Evolutionary conservation across 1,140 invertebrate genomes (phyloP), one percentile per base, ranked within the genome.

Genomic region (Micrasema minimum): DNA sequence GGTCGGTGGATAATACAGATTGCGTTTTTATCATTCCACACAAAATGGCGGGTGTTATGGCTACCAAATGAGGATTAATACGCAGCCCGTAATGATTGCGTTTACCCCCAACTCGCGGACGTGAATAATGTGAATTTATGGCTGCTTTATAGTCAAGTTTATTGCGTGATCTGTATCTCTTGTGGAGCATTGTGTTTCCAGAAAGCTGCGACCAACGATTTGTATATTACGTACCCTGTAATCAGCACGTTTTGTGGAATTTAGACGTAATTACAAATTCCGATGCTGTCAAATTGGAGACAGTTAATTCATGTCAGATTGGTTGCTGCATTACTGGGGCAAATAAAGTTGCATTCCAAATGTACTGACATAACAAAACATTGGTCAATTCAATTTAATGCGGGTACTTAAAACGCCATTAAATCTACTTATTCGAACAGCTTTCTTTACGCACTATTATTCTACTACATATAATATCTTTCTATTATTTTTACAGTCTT

Each of bases 41-140:
- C 41, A 41, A 12, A n/a, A 16, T n/a, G 20, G 12, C 45, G 45
- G 31, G 51, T 43, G 23, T 55, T 57, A 57, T 35, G 11, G 50
- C 53, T 26, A 38, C 51, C 43, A 57, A 68, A 68, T 68, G 66
- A 68, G 66, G 51, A 68, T 68, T 57, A 57, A 68, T 68, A 43
- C 35, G 6, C 38, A 3, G 1, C 53, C 18, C 10, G 53, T 57
- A 57, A 57, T 57, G 53, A 57, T 57, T 57, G 31, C 53, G 37
- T 57, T 57, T 57, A 37, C 53, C 53, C 53, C 53, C 53, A 57
- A 37, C 53, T 57, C 12, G 11, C 10, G 50, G 53, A 57, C 53
- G 35, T 57, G 53, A 57, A 57, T 57, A 57, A 57, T 57, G 53
- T 57, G 53, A 57, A 57, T 57, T 57, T 57, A 57, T 35, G 53